phyloP scores from a whole-genome alignment of 2,113 vertebrate species.

The Salvator merianae region DNA sequence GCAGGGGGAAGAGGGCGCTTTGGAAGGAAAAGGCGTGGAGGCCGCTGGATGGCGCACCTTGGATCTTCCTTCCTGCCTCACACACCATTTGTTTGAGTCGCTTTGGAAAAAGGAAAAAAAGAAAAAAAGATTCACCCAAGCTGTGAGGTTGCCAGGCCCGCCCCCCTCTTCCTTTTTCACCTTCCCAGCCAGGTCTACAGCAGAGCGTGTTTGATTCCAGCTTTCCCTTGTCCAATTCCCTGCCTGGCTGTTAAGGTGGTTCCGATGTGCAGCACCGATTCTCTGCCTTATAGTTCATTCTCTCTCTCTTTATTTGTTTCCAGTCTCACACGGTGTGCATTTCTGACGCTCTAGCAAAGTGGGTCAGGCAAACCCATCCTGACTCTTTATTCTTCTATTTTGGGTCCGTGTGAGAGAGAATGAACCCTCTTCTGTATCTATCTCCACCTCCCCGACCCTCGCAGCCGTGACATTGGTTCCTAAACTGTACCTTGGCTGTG shows the following conservation, averaged over 20 bases:
- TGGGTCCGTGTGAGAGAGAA: not conserved
- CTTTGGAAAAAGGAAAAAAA: not conserved
- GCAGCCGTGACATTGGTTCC: not conserved
- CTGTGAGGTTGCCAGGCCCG: not conserved
- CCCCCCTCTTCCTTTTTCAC: not conserved
- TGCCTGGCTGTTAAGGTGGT: not conserved
- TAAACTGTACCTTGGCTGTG: not conserved
- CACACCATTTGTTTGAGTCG: not conserved
- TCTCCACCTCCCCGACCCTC: too few species aligned
- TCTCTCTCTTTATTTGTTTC: not conserved
- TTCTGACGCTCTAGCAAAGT: not conserved
- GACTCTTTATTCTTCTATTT: not conserved
- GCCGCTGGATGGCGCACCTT: not conserved
- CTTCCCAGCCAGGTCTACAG: constrained; percentile 8
- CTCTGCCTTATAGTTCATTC: not conserved
- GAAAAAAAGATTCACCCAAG: too few species aligned
- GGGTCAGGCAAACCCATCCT: not conserved
- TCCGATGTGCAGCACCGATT: not conserved
- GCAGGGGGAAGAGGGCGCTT: not conserved
- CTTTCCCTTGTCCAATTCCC: not conserved
- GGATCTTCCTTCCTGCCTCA: not conserved
- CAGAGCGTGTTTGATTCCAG: not conserved
- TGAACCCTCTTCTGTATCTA: not conserved
- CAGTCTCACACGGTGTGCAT: not conserved
- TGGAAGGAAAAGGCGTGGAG: constrained; percentile 7